These are phyloP conservation scores for Amazona guildingii DNA, from an alignment of 2,113 vertebrate species.

Conservation along the genomic window DNA sequence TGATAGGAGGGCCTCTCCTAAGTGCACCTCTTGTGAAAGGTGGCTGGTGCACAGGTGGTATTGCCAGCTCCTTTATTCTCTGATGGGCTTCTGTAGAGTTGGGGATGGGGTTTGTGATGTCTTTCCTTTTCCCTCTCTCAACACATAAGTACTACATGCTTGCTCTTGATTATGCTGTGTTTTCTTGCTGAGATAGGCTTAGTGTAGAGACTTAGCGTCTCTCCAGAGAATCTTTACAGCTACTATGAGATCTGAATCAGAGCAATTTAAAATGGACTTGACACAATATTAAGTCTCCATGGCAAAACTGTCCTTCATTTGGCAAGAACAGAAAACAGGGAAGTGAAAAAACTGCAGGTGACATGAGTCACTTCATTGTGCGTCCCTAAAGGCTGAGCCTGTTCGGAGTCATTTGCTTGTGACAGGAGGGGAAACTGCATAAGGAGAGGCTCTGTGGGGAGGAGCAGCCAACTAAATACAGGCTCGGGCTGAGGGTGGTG, in stretches of 20 bases:
- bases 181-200: not conserved
- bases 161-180: not conserved
- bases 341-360: not conserved
- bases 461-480: constrained; percentile 8
- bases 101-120: not conserved
- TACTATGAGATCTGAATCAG: not conserved
- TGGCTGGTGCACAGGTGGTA: not conserved
- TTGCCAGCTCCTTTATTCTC: not conserved
- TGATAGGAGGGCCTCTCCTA: not conserved
- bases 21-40: not conserved
- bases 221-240: not conserved
- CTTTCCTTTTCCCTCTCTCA: not conserved
- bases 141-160: not conserved
- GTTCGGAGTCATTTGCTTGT: not conserved
- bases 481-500: not conserved
- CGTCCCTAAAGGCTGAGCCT: not conserved
- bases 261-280: not conserved
- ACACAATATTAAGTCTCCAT: not conserved
- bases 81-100: not conserved
- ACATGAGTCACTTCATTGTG: not conserved
- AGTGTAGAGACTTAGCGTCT: not conserved
- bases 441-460: not conserved
- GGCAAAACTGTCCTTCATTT: not conserved
- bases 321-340: not conserved
- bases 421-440: not conserved